These are phyloP conservation scores for Drosophila birchii DNA, from an alignment of 2,888 invertebrate species.

Conservation along the genomic window DNA sequence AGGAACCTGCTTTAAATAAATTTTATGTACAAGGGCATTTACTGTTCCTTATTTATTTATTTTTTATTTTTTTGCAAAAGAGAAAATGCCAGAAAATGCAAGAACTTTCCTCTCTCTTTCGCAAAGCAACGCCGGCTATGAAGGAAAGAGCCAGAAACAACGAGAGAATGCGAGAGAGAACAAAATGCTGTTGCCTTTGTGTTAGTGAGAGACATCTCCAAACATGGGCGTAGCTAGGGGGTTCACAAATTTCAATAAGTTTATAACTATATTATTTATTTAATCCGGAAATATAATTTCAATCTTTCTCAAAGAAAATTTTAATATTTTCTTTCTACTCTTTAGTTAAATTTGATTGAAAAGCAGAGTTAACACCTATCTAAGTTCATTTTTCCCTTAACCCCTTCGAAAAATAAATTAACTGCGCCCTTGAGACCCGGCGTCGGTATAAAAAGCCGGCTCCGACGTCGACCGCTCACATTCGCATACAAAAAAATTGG, in stretches of 20 bases:
- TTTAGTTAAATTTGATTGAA: not conserved
- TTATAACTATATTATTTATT: not conserved
- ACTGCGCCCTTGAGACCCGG: slow-evolving; percentile 8
- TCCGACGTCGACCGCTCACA: slow-evolving; percentile 15
- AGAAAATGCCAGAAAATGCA: slow-evolving; percentile 41
- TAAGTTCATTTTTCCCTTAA: accelerated
- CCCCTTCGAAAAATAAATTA: not conserved
- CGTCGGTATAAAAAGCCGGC: slow-evolving; percentile 62
- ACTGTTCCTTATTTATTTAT: slow-evolving; percentile 5
- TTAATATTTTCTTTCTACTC: not conserved
- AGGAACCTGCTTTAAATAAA: slow-evolving; percentile 35
- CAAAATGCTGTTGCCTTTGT: slow-evolving; percentile 20
- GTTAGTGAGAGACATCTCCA: not conserved
- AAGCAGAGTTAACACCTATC: not conserved
- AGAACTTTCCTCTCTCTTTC: slow-evolving; percentile 29
- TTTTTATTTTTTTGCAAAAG: slow-evolving; percentile 6
- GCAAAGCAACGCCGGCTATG: slow-evolving; percentile 27
- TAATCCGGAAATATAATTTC: not conserved
- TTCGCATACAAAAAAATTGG: slow-evolving; percentile 15
- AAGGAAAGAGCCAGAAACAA: slow-evolving; percentile 61
- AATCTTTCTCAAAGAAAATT: not conserved
- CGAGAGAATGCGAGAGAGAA: slow-evolving; percentile 49
- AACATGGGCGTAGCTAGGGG: not conserved
- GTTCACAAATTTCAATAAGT: too few species aligned
- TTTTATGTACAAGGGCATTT: slow-evolving; percentile 6